Evolutionary conservation across 2,888 invertebrate species (phyloP).

Genomic region (Harpalus rubripes): DNA sequence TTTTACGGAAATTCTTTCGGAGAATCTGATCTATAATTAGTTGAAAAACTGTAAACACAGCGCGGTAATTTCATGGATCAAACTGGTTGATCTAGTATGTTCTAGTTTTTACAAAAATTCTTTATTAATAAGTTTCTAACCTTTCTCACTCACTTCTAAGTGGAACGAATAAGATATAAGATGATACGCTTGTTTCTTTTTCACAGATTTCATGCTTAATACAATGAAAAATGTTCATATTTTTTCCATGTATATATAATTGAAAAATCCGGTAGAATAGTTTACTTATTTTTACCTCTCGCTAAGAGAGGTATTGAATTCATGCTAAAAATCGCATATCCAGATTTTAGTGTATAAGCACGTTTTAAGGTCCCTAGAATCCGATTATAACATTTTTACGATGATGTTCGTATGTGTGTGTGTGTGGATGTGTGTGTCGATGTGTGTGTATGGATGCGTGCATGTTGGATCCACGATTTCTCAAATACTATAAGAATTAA

Average conservation of each 20-base stretch:
- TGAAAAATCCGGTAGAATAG: too few relatives aligned
- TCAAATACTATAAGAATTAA: too few relatives aligned
- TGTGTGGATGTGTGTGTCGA: too few relatives aligned
- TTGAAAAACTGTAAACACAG: background rate
- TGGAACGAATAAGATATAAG: background rate
- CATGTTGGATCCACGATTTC: too few relatives aligned
- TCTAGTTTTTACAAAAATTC: background rate
- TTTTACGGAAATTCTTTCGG: slow-evolving; percentile 27
- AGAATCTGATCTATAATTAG: slow-evolving; percentile 15
- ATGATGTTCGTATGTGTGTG: too few relatives aligned
- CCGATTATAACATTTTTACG: too few relatives aligned
- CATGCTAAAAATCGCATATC: too few relatives aligned
- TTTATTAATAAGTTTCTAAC: slow-evolving; percentile 4
- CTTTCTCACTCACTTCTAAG: background rate
- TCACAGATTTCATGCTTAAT: background rate
- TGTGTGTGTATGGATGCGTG: too few relatives aligned
- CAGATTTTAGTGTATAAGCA: too few relatives aligned
- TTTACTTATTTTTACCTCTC: too few relatives aligned
- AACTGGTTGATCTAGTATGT: background rate
- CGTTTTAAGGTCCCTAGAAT: too few relatives aligned
- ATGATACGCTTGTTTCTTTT: background rate
- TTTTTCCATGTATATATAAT: background rate
- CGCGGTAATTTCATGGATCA: background rate
- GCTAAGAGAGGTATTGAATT: too few relatives aligned
- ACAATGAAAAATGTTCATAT: background rate